Conservation (phyloP, 2,797 vertebrate species). For the Urocyon cinereoargenteus region DNA sequence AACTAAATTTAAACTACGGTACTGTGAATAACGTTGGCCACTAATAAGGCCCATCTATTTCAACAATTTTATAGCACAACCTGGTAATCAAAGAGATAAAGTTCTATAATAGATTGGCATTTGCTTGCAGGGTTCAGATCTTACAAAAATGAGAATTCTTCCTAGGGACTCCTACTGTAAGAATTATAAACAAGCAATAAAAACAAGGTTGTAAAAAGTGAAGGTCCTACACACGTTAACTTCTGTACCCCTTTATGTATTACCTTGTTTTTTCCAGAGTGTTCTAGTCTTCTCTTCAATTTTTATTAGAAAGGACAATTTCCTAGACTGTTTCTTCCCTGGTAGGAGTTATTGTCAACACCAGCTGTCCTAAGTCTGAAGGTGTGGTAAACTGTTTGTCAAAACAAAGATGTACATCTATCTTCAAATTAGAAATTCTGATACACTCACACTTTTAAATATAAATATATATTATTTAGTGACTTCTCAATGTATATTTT, state of each 20-base stretch:
- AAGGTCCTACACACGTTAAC: background rate
- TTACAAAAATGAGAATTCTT: background rate
- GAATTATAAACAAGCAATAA: background rate
- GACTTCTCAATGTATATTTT: background rate
- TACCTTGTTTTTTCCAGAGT: background rate
- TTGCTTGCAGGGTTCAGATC: background rate
- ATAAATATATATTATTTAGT: background rate
- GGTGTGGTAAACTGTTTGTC: background rate
- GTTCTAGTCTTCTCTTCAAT: background rate
- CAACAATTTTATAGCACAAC: background rate
- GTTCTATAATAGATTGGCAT: background rate
- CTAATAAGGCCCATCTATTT: background rate
- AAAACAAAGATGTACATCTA: background rate
- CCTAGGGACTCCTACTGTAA: background rate
- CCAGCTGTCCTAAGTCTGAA: background rate
- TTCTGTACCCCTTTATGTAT: background rate
- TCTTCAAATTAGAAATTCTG: background rate
- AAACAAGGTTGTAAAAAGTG: background rate
- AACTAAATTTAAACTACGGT: background rate
- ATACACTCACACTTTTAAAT: background rate
- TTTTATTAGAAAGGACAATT: background rate
- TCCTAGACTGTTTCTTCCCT: background rate
- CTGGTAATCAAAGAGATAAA: background rate
- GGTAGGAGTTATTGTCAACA: background rate
- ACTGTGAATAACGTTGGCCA: background rate